Conservation (phyloP, 2,797 vertebrate genomes). For the Otus scops region DNA sequence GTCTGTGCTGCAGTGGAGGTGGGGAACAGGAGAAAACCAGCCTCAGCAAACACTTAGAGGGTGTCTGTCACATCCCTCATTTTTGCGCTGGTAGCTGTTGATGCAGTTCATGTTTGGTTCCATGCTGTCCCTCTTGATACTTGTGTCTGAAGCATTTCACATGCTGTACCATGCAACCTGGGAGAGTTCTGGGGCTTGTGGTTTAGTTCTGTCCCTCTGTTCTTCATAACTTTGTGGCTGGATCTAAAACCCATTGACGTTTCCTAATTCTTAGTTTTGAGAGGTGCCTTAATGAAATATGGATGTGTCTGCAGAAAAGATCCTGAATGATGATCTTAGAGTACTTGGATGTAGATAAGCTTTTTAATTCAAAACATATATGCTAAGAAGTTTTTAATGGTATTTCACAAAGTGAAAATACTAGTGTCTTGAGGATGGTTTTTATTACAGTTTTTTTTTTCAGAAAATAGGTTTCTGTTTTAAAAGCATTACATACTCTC, state of each 20-base stretch:
- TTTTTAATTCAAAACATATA: not conserved
- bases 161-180: accelerated
- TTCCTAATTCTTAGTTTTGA: not conserved
- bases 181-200: not conserved
- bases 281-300: not conserved
- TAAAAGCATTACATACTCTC: not conserved
- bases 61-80: not conserved
- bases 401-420: not conserved
- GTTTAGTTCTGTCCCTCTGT: not conserved
- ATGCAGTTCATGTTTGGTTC: not conserved
- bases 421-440: not conserved
- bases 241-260: not conserved
- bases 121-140: accelerated
- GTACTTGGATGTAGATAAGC: not conserved
- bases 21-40: not conserved
- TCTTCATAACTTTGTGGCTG: not conserved
- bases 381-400: not conserved
- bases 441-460: not conserved
- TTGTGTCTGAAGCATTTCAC: accelerated
- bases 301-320: not conserved
- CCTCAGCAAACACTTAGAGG: not conserved
- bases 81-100: not conserved
- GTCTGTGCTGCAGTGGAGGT: not conserved
- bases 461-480: not conserved
- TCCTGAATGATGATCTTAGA: accelerated